phyloP scores from a whole-genome alignment of 2,113 vertebrate genomes.

The Origma solitaria region DNA sequence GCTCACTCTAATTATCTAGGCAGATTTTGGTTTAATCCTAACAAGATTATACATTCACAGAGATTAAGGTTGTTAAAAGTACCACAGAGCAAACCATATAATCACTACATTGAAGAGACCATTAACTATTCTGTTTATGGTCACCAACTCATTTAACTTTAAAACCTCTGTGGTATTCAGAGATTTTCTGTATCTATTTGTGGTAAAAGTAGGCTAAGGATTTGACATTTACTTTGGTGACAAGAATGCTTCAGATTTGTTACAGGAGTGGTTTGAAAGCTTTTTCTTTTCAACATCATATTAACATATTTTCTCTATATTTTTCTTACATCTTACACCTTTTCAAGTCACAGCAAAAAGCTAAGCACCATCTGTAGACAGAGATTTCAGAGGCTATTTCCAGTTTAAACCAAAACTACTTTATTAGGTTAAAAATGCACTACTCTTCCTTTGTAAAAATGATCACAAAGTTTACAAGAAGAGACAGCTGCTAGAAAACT shows the following conservation, averaged over 20 bases:
- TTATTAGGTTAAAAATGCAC: slow-evolving; percentile 7
- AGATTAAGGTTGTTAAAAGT: slow-evolving; percentile 18
- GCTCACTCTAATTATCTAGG: slow-evolving; percentile 29
- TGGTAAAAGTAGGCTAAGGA: not conserved
- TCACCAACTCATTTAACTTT: not conserved
- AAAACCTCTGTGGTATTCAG: not conserved
- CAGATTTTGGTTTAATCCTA: slow-evolving; percentile 21
- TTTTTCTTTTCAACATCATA: not conserved
- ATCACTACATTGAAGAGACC: not conserved
- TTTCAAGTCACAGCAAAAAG: not conserved
- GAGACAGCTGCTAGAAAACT: not conserved
- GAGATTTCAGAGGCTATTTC: not conserved
- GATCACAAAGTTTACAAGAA: not conserved
- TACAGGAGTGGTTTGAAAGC: not conserved
- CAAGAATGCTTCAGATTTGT: not conserved
- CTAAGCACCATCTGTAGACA: not conserved
- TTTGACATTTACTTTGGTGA: not conserved
- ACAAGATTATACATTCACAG: slow-evolving; percentile 35
- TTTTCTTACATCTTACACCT: not conserved
- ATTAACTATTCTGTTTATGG: not conserved
- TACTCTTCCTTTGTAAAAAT: not conserved
- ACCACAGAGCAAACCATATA: slow-evolving; percentile 38
- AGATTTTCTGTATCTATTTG: not conserved
- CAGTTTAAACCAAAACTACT: not conserved
- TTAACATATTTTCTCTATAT: not conserved